Percentiles rank a stretch among this genome's conserved stretches.
These are phyloP conservation scores for Agonopterix subpropinquella DNA, from an alignment of 2,888 invertebrate genomes.

Conservation along the genomic window DNA sequence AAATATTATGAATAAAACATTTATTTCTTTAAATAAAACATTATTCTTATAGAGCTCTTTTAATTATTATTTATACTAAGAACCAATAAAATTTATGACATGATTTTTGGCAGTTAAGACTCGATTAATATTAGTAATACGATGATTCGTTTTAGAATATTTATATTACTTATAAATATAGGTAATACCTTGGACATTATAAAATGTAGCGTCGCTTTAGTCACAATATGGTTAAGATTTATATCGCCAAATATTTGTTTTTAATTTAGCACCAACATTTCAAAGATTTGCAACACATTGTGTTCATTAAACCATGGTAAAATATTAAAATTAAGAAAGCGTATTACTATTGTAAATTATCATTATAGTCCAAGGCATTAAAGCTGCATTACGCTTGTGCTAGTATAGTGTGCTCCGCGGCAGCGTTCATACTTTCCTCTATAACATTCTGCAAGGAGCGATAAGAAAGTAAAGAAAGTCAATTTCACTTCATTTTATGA, in stretches of 20 bases:
- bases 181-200: constrained; percentile 22
- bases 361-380: too few relatives aligned
- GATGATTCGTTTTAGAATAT: neutral
- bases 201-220: constrained; percentile 2
- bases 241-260: constrained; percentile 5
- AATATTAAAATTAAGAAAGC: too few relatives aligned
- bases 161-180: constrained; percentile 10
- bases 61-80: constrained; percentile 13
- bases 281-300: neutral
- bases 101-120: constrained; percentile 19
- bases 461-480: too few relatives aligned
- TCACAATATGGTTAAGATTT: neutral
- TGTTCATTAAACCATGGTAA: too few relatives aligned
- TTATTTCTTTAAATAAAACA: too few relatives aligned
- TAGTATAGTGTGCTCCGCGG: too few relatives aligned
- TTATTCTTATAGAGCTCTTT: constrained; percentile 1
- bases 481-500: too few relatives aligned
- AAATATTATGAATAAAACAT: constrained; percentile 14
- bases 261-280: constrained; percentile 34
- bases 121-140: constrained; percentile 12
- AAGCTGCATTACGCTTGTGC: too few relatives aligned
- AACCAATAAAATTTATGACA: constrained; percentile 21
- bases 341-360: too few relatives aligned
- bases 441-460: too few relatives aligned
- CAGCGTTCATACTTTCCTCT: too few relatives aligned